These are phyloP conservation scores for Galagoides demidoff DNA, from an alignment of 2,797 vertebrate genomes.

Conservation along the genomic window DNA sequence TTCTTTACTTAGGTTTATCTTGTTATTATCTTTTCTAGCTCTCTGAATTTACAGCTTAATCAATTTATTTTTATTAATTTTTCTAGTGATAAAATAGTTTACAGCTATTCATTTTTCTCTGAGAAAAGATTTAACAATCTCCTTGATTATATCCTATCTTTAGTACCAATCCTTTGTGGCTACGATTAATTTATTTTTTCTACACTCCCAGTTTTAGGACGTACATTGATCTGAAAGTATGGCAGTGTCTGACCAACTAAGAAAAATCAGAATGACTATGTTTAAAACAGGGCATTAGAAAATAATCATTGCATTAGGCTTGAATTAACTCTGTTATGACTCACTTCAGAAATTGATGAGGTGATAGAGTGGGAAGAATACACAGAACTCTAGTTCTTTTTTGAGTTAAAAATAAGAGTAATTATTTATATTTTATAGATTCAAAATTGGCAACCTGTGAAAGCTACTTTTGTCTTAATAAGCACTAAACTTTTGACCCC, in stretches of 20 bases:
- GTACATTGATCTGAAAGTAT: neutral
- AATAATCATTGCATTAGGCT: neutral
- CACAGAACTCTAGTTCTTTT: neutral
- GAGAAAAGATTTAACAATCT: neutral
- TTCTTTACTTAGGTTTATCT: neutral
- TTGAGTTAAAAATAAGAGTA: neutral
- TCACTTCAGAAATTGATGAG: neutral
- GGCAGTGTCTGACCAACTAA: neutral
- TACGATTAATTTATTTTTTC: neutral
- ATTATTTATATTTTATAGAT: neutral
- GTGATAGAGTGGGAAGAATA: neutral
- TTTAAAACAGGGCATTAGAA: neutral
- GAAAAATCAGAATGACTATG: neutral
- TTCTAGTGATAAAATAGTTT: slow-evolving; percentile 12
- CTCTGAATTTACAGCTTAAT: neutral
- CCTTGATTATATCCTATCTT: neutral
- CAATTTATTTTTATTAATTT: neutral
- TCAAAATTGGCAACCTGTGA: neutral
- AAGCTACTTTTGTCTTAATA: neutral
- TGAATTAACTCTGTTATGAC: neutral
- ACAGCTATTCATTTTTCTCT: neutral
- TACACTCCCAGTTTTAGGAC: neutral
- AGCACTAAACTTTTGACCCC: neutral
- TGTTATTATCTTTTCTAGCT: neutral
- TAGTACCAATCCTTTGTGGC: neutral